Conservation (phyloP, 2,888 invertebrate species). For the Cryptus viduatorius region DNA sequence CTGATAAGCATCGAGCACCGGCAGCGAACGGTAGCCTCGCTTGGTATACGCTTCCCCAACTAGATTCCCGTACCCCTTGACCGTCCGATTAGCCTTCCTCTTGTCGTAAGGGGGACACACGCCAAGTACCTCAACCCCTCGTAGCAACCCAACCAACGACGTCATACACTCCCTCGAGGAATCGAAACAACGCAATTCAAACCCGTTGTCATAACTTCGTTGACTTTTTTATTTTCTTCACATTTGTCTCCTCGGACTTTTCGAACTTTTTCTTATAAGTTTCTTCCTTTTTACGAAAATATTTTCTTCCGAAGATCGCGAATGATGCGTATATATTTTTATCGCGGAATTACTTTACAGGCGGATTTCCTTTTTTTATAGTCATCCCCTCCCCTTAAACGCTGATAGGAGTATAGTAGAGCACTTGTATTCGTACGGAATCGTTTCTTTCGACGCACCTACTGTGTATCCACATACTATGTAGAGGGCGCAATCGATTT, state of each 20-base stretch:
- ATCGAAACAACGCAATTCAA: conserved; percentile 22
- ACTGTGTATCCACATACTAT: conserved; percentile 3
- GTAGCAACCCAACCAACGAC: not conserved
- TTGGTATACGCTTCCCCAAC: not conserved
- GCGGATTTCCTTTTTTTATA: conserved; percentile 53
- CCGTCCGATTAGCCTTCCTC: not conserved
- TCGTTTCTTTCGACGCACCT: conserved; percentile 18
- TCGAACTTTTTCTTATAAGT: not conserved
- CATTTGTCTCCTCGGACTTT: conserved; percentile 14
- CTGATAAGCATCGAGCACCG: conserved; percentile 60
- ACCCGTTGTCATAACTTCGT: not conserved
- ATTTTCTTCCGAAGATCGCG: conserved; percentile 36
- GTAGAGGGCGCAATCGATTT: conserved; percentile 36
- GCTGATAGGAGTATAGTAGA: conserved; percentile 37
- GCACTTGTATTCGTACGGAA: not conserved
- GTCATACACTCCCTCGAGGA: not conserved
- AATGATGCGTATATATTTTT: conserved; percentile 34
- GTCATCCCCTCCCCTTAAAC: conserved; percentile 48
- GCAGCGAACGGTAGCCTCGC: not conserved
- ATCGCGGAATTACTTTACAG: conserved; percentile 49
- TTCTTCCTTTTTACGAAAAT: conserved; percentile 12
- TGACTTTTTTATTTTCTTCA: conserved; percentile 18
- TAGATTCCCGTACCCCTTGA: not conserved
- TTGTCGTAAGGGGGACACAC: not conserved
- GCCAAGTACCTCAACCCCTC: not conserved